phyloP scores from a whole-genome alignment of 2,888 invertebrate genomes.

The Mongoloraphidia duomilia region DNA sequence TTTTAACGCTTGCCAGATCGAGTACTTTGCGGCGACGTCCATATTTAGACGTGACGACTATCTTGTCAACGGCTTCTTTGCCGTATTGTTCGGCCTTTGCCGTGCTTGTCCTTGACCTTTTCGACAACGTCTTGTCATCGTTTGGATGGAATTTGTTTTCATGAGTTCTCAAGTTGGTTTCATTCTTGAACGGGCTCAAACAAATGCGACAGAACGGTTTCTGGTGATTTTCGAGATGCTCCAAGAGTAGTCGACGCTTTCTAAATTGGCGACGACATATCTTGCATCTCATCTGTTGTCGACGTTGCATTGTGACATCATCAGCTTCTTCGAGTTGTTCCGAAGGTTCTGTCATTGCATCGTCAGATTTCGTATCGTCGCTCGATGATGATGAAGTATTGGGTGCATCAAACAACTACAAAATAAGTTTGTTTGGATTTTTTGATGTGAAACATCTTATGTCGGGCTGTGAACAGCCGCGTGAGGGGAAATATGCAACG shows the following conservation, averaged over 20 bases:
- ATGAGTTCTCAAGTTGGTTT: slow-evolving; percentile 1
- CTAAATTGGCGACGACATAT: slow-evolving; percentile 1
- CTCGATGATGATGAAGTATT: too few species aligned
- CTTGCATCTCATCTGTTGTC: neutral
- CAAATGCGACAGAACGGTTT: slow-evolving; percentile 4
- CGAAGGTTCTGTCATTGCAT: too few species aligned
- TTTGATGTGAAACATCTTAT: too few species aligned
- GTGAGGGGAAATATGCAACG: too few species aligned
- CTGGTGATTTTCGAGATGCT: slow-evolving; percentile 5
- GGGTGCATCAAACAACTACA: too few species aligned
- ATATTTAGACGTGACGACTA: slow-evolving; percentile 4
- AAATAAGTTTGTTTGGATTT: too few species aligned
- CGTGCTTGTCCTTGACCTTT: neutral
- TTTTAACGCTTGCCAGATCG: slow-evolving; percentile 9
- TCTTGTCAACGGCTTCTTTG: neutral
- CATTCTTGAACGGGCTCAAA: slow-evolving; percentile 2
- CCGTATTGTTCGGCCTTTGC: neutral
- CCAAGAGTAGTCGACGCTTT: neutral
- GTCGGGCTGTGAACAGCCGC: too few species aligned
- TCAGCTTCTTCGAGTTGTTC: too few species aligned
- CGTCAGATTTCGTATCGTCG: too few species aligned
- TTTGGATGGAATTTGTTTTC: neutral
- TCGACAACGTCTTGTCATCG: neutral
- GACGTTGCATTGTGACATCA: too few species aligned
- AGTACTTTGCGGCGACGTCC: slow-evolving; percentile 5